Percentiles rank a stretch among this genome's conserved stretches.
Conservation (phyloP, 2,797 vertebrate species). For the Scarus forsteni region DNA sequence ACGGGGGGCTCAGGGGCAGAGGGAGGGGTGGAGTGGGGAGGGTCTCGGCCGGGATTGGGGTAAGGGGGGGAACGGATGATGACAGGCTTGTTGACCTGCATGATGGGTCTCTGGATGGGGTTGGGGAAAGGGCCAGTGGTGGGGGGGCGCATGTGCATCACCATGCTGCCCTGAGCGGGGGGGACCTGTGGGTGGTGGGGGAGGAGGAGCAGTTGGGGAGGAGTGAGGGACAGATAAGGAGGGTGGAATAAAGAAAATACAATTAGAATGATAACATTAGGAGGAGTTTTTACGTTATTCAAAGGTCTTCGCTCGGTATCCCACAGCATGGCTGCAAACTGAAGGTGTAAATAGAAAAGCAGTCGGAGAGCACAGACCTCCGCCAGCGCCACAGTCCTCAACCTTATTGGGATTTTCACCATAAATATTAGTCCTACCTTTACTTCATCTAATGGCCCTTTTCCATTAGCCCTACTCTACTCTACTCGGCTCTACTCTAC, state of each 20-base stretch:
- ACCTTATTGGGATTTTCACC: too few species aligned
- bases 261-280: slow-evolving; percentile 25
- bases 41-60: slow-evolving; percentile 81
- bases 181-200: slow-evolving; percentile 69
- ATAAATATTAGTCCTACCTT: too few species aligned
- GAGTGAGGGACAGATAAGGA: neutral
- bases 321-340: too few species aligned
- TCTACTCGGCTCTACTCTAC: too few species aligned
- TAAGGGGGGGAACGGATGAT: slow-evolving; percentile 86
- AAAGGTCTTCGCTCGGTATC: too few species aligned
- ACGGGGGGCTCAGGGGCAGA: slow-evolving; percentile 79
- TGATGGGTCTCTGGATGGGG: slow-evolving; percentile 88
- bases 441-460: too few species aligned
- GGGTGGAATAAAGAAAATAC: slow-evolving; percentile 22
- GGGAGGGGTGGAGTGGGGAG: slow-evolving; percentile 79
- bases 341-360: too few species aligned
- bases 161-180: slow-evolving; percentile 85
- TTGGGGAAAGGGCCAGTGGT: slow-evolving; percentile 86
- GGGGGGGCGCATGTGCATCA: slow-evolving; percentile 89
- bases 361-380: too few species aligned
- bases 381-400: too few species aligned
- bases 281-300: too few species aligned
- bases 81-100: slow-evolving; percentile 88
- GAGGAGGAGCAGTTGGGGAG: too few species aligned
- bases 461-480: too few species aligned